Base-by-base conservation (phyloP, 2,888 invertebrate genomes). In the Chymomyza caudatula region DNA sequence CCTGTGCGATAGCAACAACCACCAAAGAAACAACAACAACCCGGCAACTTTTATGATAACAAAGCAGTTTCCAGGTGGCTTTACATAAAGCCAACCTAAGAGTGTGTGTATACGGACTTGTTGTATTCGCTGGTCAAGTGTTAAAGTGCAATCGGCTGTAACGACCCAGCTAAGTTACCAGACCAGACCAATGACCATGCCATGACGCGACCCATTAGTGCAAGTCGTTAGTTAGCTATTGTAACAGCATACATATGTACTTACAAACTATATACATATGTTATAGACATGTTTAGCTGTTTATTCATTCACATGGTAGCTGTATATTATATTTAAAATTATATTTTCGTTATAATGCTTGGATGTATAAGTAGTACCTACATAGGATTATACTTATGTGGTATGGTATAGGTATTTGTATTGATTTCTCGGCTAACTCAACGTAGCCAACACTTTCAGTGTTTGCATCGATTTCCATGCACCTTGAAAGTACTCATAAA, bases 101-200 rank as follows among this genome's bases (percentile, higher is more conserved):
- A n/a, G 15, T 19, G 17, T 44, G 44, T n/a, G 47, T 57, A 65
- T 56, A 43, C 52, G 63, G 19, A 20, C 8, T 25, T 63, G 29
- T 54, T 58, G 53, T 61, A 63, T 61, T 47, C 5, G 19, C 85
- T 76, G 80, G 82, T 76, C 80, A 85, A 80, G 80, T 80, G 80
- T 85, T 82, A 85, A 80, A 78, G 79, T 76, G 80, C 80, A 80
- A 82, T 80, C 74, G 85, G 77, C 67, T 83, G 82, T 76, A 85
- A 85, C 74, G 68, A 56, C 68, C 67, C 44, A 56, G 43, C 51
- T 51, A 64, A 47, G 15, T 3, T 49, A 74, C 73, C 29, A 69
- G 76, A 74, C 52, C 65, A 53, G 63, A 56, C 49, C 43, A 23
- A 53, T 53, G 70, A 59, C 60, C 78, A 62, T 71, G 69, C 67